phyloP scores from a whole-genome alignment of 2,888 invertebrate species.

The Agrilus mali region DNA sequence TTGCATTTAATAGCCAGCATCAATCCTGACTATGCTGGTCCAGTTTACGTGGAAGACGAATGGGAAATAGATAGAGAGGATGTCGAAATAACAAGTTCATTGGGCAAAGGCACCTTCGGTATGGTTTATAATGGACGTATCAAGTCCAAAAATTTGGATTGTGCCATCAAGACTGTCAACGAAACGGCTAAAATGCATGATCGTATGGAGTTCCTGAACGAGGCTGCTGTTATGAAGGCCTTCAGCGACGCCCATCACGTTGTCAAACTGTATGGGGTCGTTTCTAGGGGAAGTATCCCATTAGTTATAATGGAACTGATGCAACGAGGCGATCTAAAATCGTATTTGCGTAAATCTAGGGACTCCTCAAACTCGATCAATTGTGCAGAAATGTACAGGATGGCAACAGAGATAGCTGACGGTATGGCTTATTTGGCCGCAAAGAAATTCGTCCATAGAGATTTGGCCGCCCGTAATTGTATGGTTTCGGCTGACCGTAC shows the following conservation, averaged over 20 bases:
- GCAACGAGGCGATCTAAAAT: slow-evolving; percentile 58
- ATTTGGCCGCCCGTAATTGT: slow-evolving; percentile 59
- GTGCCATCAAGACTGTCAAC: slow-evolving; percentile 53
- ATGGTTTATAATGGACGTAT: slow-evolving; percentile 53
- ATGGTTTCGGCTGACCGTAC: slow-evolving; percentile 52
- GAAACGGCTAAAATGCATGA: slow-evolving; percentile 43
- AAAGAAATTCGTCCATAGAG: slow-evolving; percentile 57
- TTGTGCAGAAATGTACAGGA: slow-evolving; percentile 48
- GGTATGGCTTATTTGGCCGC: slow-evolving; percentile 67
- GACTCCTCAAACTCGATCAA: slow-evolving; percentile 39
- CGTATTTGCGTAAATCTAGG: slow-evolving; percentile 46
- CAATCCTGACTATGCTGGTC: slow-evolving; percentile 52
- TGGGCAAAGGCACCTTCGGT: slow-evolving; percentile 65
- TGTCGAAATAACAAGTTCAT: slow-evolving; percentile 37
- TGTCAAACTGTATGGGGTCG: slow-evolving; percentile 55
- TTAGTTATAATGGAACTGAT: slow-evolving; percentile 71
- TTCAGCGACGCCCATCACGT: slow-evolving; percentile 53
- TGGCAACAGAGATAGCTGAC: slow-evolving; percentile 61
- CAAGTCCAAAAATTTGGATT: slow-evolving; percentile 31
- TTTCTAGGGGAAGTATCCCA: slow-evolving; percentile 53
- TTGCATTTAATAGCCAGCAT: slow-evolving; percentile 40
- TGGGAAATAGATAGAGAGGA: slow-evolving; percentile 57
- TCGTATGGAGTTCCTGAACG: slow-evolving; percentile 51
- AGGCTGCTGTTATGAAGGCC: slow-evolving; percentile 61
- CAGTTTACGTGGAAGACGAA: slow-evolving; percentile 49